Conservation (phyloP, 2,888 invertebrate species). For the Caenorhabditis drosophilae region DNA sequence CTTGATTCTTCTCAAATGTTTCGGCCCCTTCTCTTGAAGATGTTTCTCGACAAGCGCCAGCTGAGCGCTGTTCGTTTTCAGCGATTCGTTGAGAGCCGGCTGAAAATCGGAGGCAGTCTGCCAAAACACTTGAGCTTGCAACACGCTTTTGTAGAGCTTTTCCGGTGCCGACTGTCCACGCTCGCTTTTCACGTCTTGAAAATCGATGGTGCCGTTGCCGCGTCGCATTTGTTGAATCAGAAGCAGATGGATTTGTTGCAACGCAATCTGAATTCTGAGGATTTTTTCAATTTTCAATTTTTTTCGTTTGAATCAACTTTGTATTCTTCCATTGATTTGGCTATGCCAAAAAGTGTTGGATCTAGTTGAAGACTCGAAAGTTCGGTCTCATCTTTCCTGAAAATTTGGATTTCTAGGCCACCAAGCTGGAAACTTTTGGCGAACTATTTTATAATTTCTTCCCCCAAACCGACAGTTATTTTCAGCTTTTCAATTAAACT, state of each 20-base stretch:
- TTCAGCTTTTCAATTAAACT: no score
- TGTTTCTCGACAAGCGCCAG: slow-evolving; percentile 14
- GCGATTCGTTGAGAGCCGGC: slow-evolving; percentile 17
- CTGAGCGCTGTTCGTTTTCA: slow-evolving; percentile 10
- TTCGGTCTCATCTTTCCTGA: no score
- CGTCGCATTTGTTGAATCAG: slow-evolving; percentile 13
- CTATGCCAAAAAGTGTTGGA: background rate
- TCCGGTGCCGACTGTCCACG: slow-evolving; percentile 14
- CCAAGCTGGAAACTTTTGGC: no score
- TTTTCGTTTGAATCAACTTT: no score
- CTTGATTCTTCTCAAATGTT: slow-evolving; percentile 11
- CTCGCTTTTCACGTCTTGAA: slow-evolving; percentile 14
- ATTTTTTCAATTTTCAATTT: background rate
- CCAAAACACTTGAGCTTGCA: slow-evolving; percentile 21
- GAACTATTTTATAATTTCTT: no score
- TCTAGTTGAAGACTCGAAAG: no score
- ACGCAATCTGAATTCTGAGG: slow-evolving; percentile 11
- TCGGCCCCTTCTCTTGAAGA: slow-evolving; percentile 14
- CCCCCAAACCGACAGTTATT: no score
- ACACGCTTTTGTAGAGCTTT: slow-evolving; percentile 11
- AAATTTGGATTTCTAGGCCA: no score
- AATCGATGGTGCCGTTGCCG: slow-evolving; percentile 16
- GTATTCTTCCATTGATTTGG: slow-evolving; percentile 14
- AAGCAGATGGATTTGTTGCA: slow-evolving; percentile 12
- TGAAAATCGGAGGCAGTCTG: slow-evolving; percentile 15